phyloP scores from a whole-genome alignment of 2,797 vertebrate species.

The Ptychadena robeensis region DNA sequence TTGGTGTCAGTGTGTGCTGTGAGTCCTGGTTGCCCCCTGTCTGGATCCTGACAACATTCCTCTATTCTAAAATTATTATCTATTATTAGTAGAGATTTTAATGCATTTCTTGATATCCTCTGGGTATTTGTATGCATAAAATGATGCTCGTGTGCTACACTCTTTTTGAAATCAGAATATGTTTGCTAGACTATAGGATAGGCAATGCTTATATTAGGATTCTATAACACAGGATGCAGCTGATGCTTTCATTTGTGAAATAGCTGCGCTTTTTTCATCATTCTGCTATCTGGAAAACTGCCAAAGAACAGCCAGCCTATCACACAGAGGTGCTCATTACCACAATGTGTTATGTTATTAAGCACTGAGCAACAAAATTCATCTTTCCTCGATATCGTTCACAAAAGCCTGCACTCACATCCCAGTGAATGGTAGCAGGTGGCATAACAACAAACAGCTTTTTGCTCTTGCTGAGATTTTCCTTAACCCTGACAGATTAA shows the following conservation, averaged over 20 bases:
- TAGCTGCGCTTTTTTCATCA: constrained; percentile 26
- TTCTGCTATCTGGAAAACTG: not conserved
- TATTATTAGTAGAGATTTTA: not conserved
- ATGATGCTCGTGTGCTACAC: not conserved
- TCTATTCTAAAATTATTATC: not conserved
- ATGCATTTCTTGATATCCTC: not conserved
- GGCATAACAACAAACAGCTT: constrained; percentile 29
- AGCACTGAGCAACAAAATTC: constrained; percentile 20
- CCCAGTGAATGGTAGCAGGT: constrained; percentile 45
- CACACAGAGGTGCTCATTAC: constrained; percentile 30
- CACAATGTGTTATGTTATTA: constrained; percentile 36
- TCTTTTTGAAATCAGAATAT: not conserved
- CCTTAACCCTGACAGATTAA: constrained; percentile 9
- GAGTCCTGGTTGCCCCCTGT: too few species aligned
- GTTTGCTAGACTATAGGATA: constrained; percentile 17
- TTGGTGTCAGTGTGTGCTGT: too few species aligned
- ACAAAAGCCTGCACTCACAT: constrained; percentile 21
- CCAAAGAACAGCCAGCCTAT: constrained; percentile 22
- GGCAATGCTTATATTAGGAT: constrained; percentile 4
- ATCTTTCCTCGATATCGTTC: constrained; percentile 11
- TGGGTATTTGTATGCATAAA: not conserved
- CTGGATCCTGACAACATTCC: too few species aligned
- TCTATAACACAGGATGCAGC: constrained; percentile 43
- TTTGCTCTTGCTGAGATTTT: constrained; percentile 5
- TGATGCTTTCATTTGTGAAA: constrained; percentile 15